These are phyloP conservation scores for Stylophora pistillata DNA, from an alignment of 64 coral and sea anemone genomes.

Conservation along the genomic window DNA sequence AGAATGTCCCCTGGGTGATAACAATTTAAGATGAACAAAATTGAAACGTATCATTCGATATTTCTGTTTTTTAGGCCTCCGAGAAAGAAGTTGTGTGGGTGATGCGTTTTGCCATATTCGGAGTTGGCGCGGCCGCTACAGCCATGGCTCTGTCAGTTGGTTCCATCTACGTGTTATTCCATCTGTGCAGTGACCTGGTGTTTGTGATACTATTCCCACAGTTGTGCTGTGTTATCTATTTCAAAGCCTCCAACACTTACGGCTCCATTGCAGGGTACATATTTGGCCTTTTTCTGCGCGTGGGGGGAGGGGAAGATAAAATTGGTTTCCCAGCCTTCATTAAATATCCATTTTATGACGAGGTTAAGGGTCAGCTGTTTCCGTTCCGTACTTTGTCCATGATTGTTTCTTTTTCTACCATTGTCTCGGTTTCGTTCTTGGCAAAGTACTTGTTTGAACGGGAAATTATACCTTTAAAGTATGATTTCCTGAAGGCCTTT, in stretches of 20 bases:
- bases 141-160: slow-evolving; percentile 65
- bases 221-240: slow-evolving; percentile 74
- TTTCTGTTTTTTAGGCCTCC: slow-evolving; percentile 74
- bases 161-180: slow-evolving; percentile 79
- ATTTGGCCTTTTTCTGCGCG: slow-evolving; percentile 66
- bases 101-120: slow-evolving; percentile 78
- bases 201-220: slow-evolving; percentile 93
- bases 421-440: slow-evolving; percentile 61
- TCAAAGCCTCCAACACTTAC: slow-evolving; percentile 81
- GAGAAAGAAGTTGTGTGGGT: slow-evolving; percentile 77
- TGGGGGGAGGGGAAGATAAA: slow-evolving; percentile 68
- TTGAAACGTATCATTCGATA: not conserved
- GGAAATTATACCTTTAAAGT: slow-evolving; percentile 48
- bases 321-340: slow-evolving; percentile 68
- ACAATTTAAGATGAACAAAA: no score
- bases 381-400: slow-evolving; percentile 82
- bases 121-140: slow-evolving; percentile 66
- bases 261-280: slow-evolving; percentile 87
- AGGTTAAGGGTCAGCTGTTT: slow-evolving; percentile 65
- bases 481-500: slow-evolving; percentile 69
- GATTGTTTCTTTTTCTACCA: slow-evolving; percentile 56
- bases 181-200: slow-evolving; percentile 76
- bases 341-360: slow-evolving; percentile 85
- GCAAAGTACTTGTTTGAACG: slow-evolving; percentile 57
- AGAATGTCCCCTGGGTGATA: no score